A percentile compares a stretch with the other conserved stretches of the same genome.
These are phyloP conservation scores for Drosophila nikananu DNA, from an alignment of 1,140 invertebrate genomes.

Conservation along the genomic window DNA sequence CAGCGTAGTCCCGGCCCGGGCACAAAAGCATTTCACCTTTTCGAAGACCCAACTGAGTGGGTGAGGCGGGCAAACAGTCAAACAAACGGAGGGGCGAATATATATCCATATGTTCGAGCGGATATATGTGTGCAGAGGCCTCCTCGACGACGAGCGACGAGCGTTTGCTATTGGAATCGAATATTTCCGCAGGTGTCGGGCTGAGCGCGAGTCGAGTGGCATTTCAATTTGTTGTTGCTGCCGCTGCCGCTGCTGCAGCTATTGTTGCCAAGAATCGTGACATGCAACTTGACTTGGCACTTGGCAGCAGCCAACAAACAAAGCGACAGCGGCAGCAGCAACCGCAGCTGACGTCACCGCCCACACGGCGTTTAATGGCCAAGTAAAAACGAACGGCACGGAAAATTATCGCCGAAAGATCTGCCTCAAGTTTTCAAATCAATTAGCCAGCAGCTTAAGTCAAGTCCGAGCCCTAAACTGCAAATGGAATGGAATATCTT, in stretches of 20 bases:
- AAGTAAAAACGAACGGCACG: constrained; percentile 26
- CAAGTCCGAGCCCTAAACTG: constrained; percentile 36
- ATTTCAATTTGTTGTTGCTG: constrained; percentile 73
- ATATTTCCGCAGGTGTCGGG: constrained; percentile 80
- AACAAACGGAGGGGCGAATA: constrained; percentile 39
- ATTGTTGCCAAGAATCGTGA: constrained; percentile 75
- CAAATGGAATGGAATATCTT: constrained; percentile 24
- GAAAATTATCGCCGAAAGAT: constrained; percentile 36
- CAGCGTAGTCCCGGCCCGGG: constrained; percentile 28
- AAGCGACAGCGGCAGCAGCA: constrained; percentile 36
- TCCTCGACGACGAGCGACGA: constrained; percentile 51
- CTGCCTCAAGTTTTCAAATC: constrained; percentile 48
- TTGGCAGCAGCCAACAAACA: constrained; percentile 70
- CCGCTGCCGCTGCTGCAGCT: constrained; percentile 25
- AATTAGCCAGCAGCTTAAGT: constrained; percentile 51
- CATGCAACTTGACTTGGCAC: constrained; percentile 78
- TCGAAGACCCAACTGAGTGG: constrained; percentile 46
- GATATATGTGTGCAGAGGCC: constrained; percentile 54
- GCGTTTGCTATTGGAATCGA: constrained; percentile 49
- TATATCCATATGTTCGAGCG: constrained; percentile 17
- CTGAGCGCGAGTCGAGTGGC: constrained; percentile 69
- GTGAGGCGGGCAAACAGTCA: constrained; percentile 44
- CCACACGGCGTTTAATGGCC: constrained; percentile 39
- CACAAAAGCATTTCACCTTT: constrained; percentile 53
- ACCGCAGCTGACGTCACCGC: constrained; percentile 64